Evolutionary conservation across 2,113 vertebrate species (phyloP).

Genomic region (Corynorhinus townsendii): DNA sequence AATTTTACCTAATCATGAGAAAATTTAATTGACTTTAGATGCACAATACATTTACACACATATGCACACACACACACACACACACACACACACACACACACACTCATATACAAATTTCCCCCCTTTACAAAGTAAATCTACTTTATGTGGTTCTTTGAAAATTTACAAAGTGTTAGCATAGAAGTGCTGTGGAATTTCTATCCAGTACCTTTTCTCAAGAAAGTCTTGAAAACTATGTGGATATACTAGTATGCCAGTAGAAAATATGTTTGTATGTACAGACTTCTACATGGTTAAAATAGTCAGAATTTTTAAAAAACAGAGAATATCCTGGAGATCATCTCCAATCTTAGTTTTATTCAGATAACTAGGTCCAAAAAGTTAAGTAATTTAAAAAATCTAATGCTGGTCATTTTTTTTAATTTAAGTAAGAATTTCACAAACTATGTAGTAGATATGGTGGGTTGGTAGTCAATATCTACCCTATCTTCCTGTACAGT

Average conservation of each 20-base stretch:
- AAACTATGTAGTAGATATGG: background rate
- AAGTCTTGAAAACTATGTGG: background rate
- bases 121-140: background rate
- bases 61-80: background rate
- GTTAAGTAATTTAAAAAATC: background rate
- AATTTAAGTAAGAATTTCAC: background rate
- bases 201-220: background rate
- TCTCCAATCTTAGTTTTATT: background rate
- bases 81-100: background rate
- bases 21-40: background rate
- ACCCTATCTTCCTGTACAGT: background rate
- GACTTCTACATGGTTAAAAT: background rate
- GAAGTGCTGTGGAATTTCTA: background rate
- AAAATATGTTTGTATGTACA: background rate
- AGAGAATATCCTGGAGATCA: background rate
- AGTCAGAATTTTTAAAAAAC: background rate
- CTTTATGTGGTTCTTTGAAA: background rate
- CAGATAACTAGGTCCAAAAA: background rate
- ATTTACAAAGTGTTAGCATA: background rate
- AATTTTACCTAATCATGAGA: background rate
- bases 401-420: background rate
- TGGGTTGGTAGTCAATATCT: background rate
- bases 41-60: background rate
- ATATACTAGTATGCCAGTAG: background rate
- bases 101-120: background rate